phyloP scores from a whole-genome alignment of 2,797 vertebrate genomes.

The Liparis tanakae region DNA sequence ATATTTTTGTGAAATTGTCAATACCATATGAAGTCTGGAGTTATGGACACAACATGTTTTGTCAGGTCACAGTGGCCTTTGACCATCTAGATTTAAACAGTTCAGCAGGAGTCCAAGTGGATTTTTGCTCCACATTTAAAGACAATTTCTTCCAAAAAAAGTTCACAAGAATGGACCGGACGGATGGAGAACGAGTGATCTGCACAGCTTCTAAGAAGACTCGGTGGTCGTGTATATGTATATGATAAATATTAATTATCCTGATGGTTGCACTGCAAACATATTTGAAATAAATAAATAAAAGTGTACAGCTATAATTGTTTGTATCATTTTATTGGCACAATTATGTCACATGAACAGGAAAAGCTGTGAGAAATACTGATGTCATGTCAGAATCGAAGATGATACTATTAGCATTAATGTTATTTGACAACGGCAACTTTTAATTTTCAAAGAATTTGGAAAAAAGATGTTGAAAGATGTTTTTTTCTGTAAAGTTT shows the following conservation, averaged over 20 bases:
- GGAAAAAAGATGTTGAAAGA: not conserved
- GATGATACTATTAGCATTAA: not conserved
- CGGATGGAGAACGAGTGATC: not conserved
- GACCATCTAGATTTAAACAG: too few relatives aligned
- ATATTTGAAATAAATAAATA: not conserved
- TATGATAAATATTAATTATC: too few relatives aligned
- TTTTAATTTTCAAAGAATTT: not conserved
- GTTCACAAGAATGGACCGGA: not conserved
- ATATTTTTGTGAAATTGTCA: not conserved
- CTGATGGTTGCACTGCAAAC: not conserved
- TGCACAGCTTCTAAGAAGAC: not conserved
- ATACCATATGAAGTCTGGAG: not conserved
- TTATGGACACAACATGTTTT: too few relatives aligned
- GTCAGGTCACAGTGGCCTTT: too few relatives aligned
- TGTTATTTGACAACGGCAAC: not conserved
- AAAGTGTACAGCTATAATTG: not conserved
- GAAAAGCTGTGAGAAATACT: not conserved
- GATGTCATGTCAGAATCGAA: conserved; percentile 11
- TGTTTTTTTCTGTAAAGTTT: too few relatives aligned
- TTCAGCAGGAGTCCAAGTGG: not conserved
- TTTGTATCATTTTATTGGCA: not conserved
- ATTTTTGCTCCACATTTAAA: not conserved
- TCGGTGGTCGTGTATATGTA: not conserved
- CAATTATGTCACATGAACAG: not conserved
- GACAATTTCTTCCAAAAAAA: not conserved